A percentile compares a stretch with the other conserved stretches of the same genome.
These are phyloP conservation scores for Nymphicus hollandicus DNA, from an alignment of 2,113 vertebrate genomes.

Conservation along the genomic window DNA sequence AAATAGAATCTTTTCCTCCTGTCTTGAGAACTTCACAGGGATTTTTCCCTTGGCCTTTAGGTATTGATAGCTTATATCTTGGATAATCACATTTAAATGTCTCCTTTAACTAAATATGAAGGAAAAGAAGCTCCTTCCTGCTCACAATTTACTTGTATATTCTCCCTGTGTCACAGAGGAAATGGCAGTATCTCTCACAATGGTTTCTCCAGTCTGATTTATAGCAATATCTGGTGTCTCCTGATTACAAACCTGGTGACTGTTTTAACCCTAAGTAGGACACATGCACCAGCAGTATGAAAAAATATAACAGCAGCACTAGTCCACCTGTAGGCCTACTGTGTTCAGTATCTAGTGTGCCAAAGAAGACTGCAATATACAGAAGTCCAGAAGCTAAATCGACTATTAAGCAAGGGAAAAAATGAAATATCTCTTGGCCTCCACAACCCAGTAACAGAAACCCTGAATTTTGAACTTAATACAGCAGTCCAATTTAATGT, in stretches of 20 bases:
- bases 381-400: background rate
- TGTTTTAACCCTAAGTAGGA: background rate
- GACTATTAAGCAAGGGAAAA: background rate
- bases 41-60: background rate
- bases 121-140: background rate
- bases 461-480: background rate
- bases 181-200: background rate
- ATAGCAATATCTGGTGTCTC: background rate
- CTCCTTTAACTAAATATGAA: background rate
- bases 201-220: background rate
- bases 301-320: background rate
- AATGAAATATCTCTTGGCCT: background rate
- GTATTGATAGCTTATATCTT: background rate
- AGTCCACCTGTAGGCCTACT: background rate
- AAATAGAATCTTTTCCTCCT: background rate
- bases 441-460: background rate
- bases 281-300: background rate
- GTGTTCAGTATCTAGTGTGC: background rate
- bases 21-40: background rate
- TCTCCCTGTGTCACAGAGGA: background rate
- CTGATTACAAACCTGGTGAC: background rate
- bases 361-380: background rate
- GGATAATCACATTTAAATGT: constrained; percentile 17
- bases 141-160: background rate
- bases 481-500: background rate